phyloP scores from a whole-genome alignment of 1,140 invertebrate genomes.

The Conopomorpha cramerella region DNA sequence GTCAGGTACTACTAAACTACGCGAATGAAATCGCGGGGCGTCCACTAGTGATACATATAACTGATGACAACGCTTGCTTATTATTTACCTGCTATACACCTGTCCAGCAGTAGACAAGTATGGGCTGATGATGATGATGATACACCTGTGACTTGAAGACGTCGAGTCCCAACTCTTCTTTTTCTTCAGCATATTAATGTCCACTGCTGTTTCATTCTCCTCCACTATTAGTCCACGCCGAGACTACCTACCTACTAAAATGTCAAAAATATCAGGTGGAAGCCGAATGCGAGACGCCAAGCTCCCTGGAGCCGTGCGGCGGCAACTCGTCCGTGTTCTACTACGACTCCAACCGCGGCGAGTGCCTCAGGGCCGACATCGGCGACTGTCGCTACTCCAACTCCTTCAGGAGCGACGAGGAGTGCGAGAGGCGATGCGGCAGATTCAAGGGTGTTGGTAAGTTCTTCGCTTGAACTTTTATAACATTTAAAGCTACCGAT shows the following conservation, averaged over 20 bases:
- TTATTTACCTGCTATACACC: neutral
- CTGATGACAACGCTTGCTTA: no score
- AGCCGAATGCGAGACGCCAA: conserved; percentile 23
- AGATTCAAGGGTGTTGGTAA: conserved; percentile 72
- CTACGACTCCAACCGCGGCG: conserved; percentile 65
- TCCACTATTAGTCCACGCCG: conserved; percentile 2
- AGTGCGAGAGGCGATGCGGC: conserved; percentile 82
- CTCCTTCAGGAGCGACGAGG: conserved; percentile 77
- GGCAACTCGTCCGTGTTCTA: conserved; percentile 72
- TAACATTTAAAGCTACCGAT: no score
- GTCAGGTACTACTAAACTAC: no score
- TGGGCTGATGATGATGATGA: neutral
- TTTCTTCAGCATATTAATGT: neutral
- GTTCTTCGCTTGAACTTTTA: no score
- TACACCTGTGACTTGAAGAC: neutral
- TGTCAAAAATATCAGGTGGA: no score
- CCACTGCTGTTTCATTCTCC: no score
- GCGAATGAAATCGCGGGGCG: no score
- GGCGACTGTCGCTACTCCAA: conserved; percentile 80
- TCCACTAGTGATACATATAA: no score
- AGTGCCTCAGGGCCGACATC: conserved; percentile 73
- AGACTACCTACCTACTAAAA: conserved; percentile 3
- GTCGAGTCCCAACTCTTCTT: neutral
- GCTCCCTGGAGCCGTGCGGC: conserved; percentile 64
- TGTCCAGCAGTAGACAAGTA: neutral